Evolutionary conservation across 2,113 vertebrate genomes (phyloP), one percentile per base, ranked within the genome.

Genomic region (Pelmatolapia mariae): DNA sequence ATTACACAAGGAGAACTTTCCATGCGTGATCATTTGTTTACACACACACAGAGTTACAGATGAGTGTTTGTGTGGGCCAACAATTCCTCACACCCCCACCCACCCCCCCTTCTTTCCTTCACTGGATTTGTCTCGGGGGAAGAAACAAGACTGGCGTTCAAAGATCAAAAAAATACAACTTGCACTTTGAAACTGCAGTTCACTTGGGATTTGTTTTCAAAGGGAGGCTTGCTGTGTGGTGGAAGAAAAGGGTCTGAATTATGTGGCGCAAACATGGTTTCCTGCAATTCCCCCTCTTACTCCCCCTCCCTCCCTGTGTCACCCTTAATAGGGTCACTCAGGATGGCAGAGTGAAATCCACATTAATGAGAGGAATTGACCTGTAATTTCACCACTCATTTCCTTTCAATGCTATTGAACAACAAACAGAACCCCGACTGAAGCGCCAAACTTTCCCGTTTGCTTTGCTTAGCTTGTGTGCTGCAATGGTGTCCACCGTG

Each of bases 291-390:
- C 22, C 73, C 33, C 31, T 63, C 31, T 63, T 36, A 36, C 36
- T 68, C 81, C 66, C 66, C 68, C n/a, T 63, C 24, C 73, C 81
- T 40, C 47, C 63, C 82, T 76, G 38, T 92, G 89, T 89, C 86
- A 84, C 87, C 79, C 91, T 95, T 93, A 95, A 96, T 95, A 95
- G 91, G 93, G 94, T 94, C 92, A 93, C 82, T 56, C 76, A 52
- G 87, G 91, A 93, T 78, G 85, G 92, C 85, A 92, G 91, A 95
- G 86, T 92, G 93, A 95, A 91, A 91, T 85, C 83, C 61, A 83
- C 89, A 89, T 92, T 93, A 94, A 95, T 93, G 94, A 94, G 93
- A 89, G 81, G 89, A 94, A 92, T 84, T 89, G 87, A 89, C 89
- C 87, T 83, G 93, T 91, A 92, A 93, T 93, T 95, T 94, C 87